phyloP scores from a whole-genome alignment of 2,888 invertebrate genomes.

The Phalera bucephala region DNA sequence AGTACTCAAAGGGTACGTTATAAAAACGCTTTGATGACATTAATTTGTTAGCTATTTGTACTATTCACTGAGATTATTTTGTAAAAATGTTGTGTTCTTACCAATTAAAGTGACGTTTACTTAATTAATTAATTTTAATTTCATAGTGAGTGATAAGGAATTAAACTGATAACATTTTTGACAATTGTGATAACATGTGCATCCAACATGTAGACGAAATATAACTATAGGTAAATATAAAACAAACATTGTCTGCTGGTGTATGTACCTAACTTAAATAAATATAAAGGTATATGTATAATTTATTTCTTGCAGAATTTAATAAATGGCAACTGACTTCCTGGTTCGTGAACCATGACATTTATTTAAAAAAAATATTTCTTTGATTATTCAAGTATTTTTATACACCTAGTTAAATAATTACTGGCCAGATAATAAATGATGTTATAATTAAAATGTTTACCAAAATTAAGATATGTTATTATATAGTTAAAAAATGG shows the following conservation, averaged over 20 bases:
- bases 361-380: no score
- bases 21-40: conserved; percentile 2
- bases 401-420: no score
- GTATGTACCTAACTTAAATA: no score
- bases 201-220: no score
- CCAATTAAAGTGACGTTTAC: conserved; percentile 9
- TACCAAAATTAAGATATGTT: neutral
- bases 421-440: no score
- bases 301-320: neutral
- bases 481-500: no score
- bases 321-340: neutral
- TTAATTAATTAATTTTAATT: conserved; percentile 14
- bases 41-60: neutral
- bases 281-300: no score
- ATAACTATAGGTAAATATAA: no score
- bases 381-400: no score
- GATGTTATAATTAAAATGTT: neutral
- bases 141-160: conserved; percentile 19
- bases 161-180: neutral
- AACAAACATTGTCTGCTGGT: no score
- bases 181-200: neutral
- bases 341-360: neutral
- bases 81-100: neutral
- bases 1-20: conserved; percentile 92
- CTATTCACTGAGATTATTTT: neutral